These are phyloP conservation scores for Cryptotis parvus DNA, from an alignment of 2,113 vertebrate species.

Conservation along the genomic window DNA sequence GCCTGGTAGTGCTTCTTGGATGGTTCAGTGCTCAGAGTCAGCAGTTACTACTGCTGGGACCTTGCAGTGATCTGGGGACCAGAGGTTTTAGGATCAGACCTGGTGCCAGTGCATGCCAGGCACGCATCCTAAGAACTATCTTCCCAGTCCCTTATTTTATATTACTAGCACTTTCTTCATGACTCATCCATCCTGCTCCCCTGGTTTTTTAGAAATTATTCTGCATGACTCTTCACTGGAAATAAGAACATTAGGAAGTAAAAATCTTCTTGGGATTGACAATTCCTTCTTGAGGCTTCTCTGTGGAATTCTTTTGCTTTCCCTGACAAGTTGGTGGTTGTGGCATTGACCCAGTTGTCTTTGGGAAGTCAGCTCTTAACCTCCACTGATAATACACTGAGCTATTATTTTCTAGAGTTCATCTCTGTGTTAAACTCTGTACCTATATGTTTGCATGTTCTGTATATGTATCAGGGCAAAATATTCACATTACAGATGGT, in stretches of 20 bases:
- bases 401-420: neutral
- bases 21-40: no score
- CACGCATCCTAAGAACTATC: no score
- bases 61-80: no score
- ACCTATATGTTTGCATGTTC: neutral
- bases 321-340: neutral
- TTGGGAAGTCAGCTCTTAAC: neutral
- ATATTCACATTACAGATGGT: neutral
- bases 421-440: neutral
- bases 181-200: neutral
- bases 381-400: neutral
- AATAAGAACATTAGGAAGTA: no score
- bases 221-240: neutral
- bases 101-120: no score
- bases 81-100: no score
- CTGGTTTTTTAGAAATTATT: neutral
- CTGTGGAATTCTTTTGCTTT: neutral
- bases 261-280: no score
- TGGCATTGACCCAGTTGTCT: neutral
- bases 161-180: neutral
- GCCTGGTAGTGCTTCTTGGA: no score
- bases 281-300: no score
- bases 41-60: no score
- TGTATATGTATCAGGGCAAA: neutral
- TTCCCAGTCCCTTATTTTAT: neutral